Conservation (phyloP, 1,140 invertebrate species). For the Penaeus vannamei region DNA sequence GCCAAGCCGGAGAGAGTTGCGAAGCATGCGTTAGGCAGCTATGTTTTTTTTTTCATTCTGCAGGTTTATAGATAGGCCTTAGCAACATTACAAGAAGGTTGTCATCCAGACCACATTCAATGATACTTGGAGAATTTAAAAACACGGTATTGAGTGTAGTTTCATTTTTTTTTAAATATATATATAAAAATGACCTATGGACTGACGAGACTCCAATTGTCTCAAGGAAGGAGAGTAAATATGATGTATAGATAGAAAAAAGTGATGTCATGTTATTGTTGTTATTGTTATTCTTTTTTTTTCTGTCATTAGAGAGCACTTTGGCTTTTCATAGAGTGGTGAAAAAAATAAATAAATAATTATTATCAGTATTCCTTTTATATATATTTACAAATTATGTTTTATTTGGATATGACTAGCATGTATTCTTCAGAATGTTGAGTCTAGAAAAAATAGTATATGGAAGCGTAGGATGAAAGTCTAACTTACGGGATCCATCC, state of each 20-base stretch:
- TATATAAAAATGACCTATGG: neutral
- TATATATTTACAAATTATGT: conserved; percentile 43
- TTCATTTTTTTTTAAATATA: conserved; percentile 5
- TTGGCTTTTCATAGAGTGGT: conserved; percentile 25
- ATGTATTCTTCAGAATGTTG: conserved; percentile 22
- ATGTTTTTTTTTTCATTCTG: conserved; percentile 48
- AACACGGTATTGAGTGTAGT: conserved; percentile 45
- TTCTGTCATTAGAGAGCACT: conserved; percentile 18
- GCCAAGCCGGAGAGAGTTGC: conserved; percentile 51
- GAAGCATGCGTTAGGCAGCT: conserved; percentile 61
- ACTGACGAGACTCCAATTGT: neutral
- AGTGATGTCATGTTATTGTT: conserved; percentile 13
- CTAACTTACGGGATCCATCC: too few species aligned
- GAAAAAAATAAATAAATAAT: conserved; percentile 30
- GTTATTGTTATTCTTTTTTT: neutral
- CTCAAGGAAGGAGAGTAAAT: conserved; percentile 34
- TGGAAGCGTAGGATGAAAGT: too few species aligned
- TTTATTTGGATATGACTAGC: conserved; percentile 61
- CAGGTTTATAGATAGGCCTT: conserved; percentile 61
- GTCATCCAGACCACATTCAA: conserved; percentile 61
- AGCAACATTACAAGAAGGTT: conserved; percentile 51
- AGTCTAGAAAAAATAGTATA: neutral
- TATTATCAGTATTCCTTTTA: conserved; percentile 23
- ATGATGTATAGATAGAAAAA: conserved; percentile 31
- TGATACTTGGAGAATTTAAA: conserved; percentile 65